phyloP scores from a whole-genome alignment of 2,888 invertebrate genomes.

The Parnassius glacialis region DNA sequence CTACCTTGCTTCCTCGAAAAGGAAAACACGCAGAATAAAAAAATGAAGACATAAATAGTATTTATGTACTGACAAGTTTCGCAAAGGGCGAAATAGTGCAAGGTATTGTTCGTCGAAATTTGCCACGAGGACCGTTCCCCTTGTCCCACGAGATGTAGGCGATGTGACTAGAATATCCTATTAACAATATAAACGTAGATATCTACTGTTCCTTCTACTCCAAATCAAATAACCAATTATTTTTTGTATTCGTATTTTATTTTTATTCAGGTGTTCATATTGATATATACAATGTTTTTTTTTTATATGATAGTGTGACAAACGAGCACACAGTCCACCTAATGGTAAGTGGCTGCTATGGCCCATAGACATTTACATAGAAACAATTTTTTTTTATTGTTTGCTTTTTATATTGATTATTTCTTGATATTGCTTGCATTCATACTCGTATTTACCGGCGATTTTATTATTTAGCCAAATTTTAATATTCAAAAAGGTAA shows the following conservation, averaged over 20 bases:
- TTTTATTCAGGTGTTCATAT: background rate
- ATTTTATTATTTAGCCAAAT: too few species aligned
- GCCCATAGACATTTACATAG: too few species aligned
- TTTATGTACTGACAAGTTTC: constrained; percentile 20
- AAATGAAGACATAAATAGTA: constrained; percentile 16
- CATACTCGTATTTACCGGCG: too few species aligned
- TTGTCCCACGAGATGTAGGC: constrained; percentile 41
- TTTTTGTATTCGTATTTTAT: constrained; percentile 12
- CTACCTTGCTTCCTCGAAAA: too few species aligned
- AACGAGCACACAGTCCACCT: too few species aligned
- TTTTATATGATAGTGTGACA: too few species aligned
- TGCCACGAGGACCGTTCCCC: constrained; percentile 33
- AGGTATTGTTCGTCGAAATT: constrained; percentile 20
- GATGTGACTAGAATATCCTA: constrained; percentile 42
- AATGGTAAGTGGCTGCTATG: too few species aligned
- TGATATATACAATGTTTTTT: too few species aligned
- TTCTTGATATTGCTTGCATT: too few species aligned
- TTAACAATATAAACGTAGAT: background rate
- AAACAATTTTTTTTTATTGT: too few species aligned
- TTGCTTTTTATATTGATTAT: too few species aligned
- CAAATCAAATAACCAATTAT: constrained; percentile 18
- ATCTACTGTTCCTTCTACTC: constrained; percentile 2
- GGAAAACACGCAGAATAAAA: background rate
- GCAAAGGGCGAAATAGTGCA: constrained; percentile 22
- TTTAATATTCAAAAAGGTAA: too few species aligned